Base-by-base conservation (phyloP, 2,888 invertebrate genomes). In the Synanthedon formicaeformis region DNA sequence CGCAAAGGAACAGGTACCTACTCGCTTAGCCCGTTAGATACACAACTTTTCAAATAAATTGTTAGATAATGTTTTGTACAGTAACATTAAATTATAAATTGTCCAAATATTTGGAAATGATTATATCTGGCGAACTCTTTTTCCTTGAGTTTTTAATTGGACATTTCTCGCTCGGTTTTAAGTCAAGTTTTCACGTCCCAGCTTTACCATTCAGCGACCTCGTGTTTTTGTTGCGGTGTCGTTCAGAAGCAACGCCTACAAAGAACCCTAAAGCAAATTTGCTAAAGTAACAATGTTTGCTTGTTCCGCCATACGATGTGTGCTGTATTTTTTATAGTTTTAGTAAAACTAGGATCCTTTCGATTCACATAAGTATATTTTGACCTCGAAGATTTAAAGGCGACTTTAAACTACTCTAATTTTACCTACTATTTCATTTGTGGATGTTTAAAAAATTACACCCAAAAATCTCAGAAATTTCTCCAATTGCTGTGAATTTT, bases 1-100 rank as follows among this genome's bases (percentile, higher is more conserved):
- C 69, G 60, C 64, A 65, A 64, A 50, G 40, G 27, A 12, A 50
- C 23, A 23, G 23, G 23, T 23, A 23, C 23, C 23, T n/a, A 50
- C 12, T 18, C 13, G 45, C 23, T 13, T 49, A 11, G 11, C 16
- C 49, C 65, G 71, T 69, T 69, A 73, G 76, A 76, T 75, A 72
- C 67, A 70, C 71, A 84, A 83, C 69, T 84, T 84, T 73, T 54
- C 61, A 63, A 77, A 76, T 84, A 82, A 84, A 73, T 78, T 65
- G 66, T 67, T 60, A 70, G 75, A 78, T 80, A 74, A 78, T 49
- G 14, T 45, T 49, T 49, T 16, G 18, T 16, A 18, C 23, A 49
- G 34, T 34, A 34, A 34, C 34, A 34, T 34, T 34, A 34, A 34
- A 34, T 34, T 34, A 34, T 34, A 34, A 34, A 34, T 34, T 34